Evolutionary conservation across 2,797 vertebrate species (phyloP).

Genomic region (Taenioides sp.): DNA sequence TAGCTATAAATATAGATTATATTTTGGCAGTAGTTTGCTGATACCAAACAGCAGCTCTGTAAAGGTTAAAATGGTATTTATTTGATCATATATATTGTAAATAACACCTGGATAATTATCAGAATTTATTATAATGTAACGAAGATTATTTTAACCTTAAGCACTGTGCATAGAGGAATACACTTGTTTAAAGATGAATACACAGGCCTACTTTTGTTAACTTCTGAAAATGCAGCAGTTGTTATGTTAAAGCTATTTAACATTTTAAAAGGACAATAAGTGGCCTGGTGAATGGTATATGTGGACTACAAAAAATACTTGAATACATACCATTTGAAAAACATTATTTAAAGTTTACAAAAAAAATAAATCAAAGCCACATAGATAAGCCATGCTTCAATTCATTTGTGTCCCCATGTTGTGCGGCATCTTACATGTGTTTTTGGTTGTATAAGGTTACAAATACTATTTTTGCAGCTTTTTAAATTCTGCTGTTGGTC

Average conservation of each 20-base stretch:
- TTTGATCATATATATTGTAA: constrained; percentile 45
- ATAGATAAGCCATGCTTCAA: constrained; percentile 1
- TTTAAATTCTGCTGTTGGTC: constrained; percentile 2
- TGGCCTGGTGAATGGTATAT: constrained; percentile 3
- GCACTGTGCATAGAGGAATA: constrained; percentile 46
- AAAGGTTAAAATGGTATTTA: constrained; percentile 73
- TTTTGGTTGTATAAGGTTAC: background rate
- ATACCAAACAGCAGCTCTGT: constrained; percentile 31
- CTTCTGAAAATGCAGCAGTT: background rate
- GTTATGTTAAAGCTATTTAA: too few species aligned
- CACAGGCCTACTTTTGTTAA: background rate
- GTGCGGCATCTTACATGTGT: background rate
- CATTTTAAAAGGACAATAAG: background rate
- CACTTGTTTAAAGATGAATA: constrained; percentile 38
- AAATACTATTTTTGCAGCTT: background rate
- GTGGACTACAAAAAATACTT: constrained; percentile 16
- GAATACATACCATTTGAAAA: constrained; percentile 12
- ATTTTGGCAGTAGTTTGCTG: constrained; percentile 42
- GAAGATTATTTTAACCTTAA: constrained; percentile 43
- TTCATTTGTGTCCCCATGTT: constrained; percentile 10
- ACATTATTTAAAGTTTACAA: background rate
- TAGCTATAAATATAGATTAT: constrained; percentile 23
- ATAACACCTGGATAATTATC: constrained; percentile 17
- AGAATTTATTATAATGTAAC: constrained; percentile 41
- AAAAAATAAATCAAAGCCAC: background rate